Conservation (phyloP, 2,797 vertebrate species). For the Anableps anableps region DNA sequence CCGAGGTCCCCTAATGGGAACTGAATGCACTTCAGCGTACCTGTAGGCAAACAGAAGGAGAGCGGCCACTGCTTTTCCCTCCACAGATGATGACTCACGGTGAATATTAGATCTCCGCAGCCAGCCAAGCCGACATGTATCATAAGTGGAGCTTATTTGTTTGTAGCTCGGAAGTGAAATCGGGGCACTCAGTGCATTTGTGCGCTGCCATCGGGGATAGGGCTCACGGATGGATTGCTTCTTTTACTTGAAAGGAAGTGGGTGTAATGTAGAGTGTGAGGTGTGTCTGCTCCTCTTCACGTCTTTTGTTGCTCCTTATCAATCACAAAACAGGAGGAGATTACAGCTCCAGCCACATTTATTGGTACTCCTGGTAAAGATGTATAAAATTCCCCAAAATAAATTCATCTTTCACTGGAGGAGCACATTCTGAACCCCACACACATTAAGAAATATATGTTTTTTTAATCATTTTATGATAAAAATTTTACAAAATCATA, state of each 20-base stretch:
- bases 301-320: neutral
- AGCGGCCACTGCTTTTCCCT: conserved; percentile 47
- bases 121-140: conserved; percentile 51
- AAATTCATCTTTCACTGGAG: neutral
- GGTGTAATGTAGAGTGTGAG: conserved; percentile 25
- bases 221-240: conserved; percentile 44
- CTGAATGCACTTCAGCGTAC: conserved; percentile 75
- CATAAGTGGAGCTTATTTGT: conserved; percentile 56
- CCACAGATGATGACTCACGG: conserved; percentile 61
- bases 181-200: conserved; percentile 44
- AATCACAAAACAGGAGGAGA: neutral
- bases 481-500: neutral
- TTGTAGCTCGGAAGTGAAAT: conserved; percentile 58
- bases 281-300: neutral
- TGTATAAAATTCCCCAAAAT: neutral
- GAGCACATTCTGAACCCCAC: neutral
- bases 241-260: conserved; percentile 42
- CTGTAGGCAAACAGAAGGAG: conserved; percentile 70
- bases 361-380: neutral
- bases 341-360: neutral
- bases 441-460: neutral
- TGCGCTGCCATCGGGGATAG: conserved; percentile 28
- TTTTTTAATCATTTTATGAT: neutral
- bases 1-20: conserved; percentile 67
- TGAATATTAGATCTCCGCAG: conserved; percentile 64